Evolutionary conservation across 2,113 vertebrate species (phyloP), one percentile per base, ranked within the genome.

Genomic region (Melanotaenia duboulayi): DNA sequence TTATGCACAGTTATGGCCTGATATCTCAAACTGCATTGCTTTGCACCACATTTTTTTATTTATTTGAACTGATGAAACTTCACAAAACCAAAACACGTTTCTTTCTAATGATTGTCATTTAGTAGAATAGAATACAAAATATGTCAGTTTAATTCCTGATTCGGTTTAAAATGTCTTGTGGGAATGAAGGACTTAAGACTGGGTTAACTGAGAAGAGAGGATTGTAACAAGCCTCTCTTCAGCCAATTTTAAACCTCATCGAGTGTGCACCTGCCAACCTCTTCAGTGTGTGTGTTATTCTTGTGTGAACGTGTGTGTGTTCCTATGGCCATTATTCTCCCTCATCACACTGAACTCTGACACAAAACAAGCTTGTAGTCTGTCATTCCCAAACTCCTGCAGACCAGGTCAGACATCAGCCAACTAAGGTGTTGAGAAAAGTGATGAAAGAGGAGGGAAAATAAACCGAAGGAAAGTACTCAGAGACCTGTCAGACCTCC

Each of bases 311-410:
- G n/a, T 19, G 1, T 44, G 42, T 40, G 57, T 64, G 56, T 56
- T 3, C 19, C 17, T 25, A 12, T 55, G 44, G 25, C 61, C 58
- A 48, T 69, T 65, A 75, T 64, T 69, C 69, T 62, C 46, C 52
- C 39, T 56, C 50, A 52, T 76, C 49, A 35, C 49, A 50, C 28
- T 46, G 61, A 70, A 58, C 42, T 84, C 56, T 76, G 64, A 79
- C 87, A 83, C 61, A 11, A 37, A 54, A 82, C 81, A 78, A 62
- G 71, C 80, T 83, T 59, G 74, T 83, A 44, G 76, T 76, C 84
- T 74, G 77, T 85, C 82, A 81, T 56, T 71, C 68, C 44, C 56
- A 65, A 37, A 65, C 59, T 78, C 73, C 81, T 76, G 71, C 63
- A 55, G 87, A 74, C 81, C 71, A 42, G 81, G 76, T 74, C 76